These are phyloP conservation scores for Scolopax rusticola DNA, from an alignment of 2,797 vertebrate species.

Conservation along the genomic window DNA sequence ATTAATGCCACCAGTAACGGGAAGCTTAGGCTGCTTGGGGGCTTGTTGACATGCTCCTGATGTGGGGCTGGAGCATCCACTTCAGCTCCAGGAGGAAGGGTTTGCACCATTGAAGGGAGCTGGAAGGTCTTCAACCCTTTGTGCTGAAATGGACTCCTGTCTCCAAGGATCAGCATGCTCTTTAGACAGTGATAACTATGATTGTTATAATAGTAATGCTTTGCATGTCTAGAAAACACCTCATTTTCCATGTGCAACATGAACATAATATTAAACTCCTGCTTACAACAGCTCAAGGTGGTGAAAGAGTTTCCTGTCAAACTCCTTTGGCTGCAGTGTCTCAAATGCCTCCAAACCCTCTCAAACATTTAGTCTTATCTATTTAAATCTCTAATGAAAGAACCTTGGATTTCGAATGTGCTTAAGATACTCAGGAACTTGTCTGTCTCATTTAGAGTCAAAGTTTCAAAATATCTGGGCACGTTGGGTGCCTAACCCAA, in stretches of 20 bases:
- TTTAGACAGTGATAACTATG: neutral
- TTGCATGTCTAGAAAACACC: neutral
- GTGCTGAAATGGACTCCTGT: neutral
- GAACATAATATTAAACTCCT: neutral
- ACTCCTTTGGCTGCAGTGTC: neutral
- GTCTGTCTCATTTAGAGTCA: neutral
- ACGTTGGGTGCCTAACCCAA: neutral
- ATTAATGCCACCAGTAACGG: neutral
- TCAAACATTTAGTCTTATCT: neutral
- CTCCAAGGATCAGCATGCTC: neutral
- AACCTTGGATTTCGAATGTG: neutral
- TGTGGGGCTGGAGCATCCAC: neutral
- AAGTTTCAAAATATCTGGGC: neutral
- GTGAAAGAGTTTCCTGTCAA: neutral
- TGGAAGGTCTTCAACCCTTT: neutral
- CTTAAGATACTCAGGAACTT: neutral
- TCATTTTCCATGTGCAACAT: neutral
- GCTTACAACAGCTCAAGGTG: neutral
- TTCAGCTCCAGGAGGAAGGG: neutral
- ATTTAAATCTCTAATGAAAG: neutral
- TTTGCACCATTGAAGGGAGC: neutral
- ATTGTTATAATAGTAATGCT: neutral
- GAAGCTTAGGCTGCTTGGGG: neutral
- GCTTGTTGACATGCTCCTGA: neutral
- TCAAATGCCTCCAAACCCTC: neutral